These are phyloP conservation scores for Xyrauchen texanus DNA, from an alignment of 2,113 vertebrate species.

Conservation along the genomic window DNA sequence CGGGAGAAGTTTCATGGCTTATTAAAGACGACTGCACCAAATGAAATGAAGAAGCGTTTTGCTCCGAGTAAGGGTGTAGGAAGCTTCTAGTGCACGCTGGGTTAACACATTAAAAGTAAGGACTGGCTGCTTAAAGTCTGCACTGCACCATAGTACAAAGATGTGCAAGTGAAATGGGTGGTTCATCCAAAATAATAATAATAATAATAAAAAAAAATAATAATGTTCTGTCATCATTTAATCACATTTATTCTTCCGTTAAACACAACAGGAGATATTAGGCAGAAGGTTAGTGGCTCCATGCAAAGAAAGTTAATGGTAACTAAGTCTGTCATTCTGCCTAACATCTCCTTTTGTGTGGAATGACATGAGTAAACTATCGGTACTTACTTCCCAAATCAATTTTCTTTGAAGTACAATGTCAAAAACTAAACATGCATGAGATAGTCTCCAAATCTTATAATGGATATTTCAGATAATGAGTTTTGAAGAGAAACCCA, in stretches of 20 bases:
- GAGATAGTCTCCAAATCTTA: constrained; percentile 21
- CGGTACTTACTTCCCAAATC: constrained; percentile 27
- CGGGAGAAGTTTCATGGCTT: constrained; percentile 22
- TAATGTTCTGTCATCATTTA: no score
- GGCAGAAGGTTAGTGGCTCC: no score
- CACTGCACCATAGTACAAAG: neutral
- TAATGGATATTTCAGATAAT: constrained; percentile 36
- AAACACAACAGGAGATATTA: no score
- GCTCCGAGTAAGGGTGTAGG: neutral
- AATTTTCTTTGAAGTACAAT: neutral
- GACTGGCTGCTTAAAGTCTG: neutral
- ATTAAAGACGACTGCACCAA: constrained; percentile 20
- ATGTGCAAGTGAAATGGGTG: no score
- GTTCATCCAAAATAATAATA: no score
- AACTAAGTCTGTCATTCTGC: constrained; percentile 16
- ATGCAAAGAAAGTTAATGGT: no score
- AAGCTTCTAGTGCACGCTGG: constrained; percentile 20
- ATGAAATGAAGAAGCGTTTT: constrained; percentile 13
- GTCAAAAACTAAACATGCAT: constrained; percentile 10
- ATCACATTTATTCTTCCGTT: no score
- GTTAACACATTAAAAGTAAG: constrained; percentile 22
- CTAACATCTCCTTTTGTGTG: no score
- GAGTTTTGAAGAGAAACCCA: constrained; percentile 13
- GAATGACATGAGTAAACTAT: no score
- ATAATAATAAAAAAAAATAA: no score